These are phyloP conservation scores for Sepiola atlantica DNA, from an alignment of 2,888 invertebrate species.

Conservation along the genomic window DNA sequence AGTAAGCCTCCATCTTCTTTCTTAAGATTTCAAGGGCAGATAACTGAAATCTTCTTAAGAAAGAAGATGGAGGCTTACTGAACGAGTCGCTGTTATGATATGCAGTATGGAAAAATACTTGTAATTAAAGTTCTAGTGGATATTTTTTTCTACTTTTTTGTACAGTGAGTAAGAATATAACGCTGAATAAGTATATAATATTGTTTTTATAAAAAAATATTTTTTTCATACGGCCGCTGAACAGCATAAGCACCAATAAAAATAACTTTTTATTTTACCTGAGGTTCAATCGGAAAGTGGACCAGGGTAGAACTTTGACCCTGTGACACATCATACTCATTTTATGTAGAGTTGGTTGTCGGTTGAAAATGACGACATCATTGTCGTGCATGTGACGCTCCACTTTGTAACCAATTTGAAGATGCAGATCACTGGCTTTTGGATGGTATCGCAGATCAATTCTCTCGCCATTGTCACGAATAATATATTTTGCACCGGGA, in stretches of 20 bases:
- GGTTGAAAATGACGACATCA: conserved; percentile 98
- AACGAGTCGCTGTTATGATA: no score
- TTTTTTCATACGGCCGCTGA: no score
- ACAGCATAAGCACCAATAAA: no score
- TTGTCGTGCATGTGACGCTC: conserved; percentile 98
- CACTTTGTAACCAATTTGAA: conserved; percentile 79
- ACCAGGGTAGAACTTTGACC: conserved; percentile 94
- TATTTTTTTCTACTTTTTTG: background rate
- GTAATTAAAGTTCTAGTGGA: no score
- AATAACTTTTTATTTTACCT: conserved; percentile 75
- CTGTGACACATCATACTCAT: conserved; percentile 99
- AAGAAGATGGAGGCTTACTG: no score
- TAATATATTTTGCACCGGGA: conserved; percentile 99
- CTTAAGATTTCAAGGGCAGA: no score
- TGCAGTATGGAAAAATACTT: no score
- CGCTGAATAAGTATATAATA: no score
- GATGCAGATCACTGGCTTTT: conserved; percentile 79
- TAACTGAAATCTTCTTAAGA: no score
- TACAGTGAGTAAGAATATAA: no score
- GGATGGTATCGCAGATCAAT: conserved; percentile 99
- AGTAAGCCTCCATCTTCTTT: no score
- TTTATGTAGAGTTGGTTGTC: conserved; percentile 99
- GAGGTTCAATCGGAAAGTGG: conserved; percentile 98
- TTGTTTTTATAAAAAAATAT: no score
- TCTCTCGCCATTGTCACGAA: conserved; percentile 97